These are phyloP conservation scores for Sebastes iracundus DNA, from an alignment of 2,797 vertebrate species.

Conservation along the genomic window DNA sequence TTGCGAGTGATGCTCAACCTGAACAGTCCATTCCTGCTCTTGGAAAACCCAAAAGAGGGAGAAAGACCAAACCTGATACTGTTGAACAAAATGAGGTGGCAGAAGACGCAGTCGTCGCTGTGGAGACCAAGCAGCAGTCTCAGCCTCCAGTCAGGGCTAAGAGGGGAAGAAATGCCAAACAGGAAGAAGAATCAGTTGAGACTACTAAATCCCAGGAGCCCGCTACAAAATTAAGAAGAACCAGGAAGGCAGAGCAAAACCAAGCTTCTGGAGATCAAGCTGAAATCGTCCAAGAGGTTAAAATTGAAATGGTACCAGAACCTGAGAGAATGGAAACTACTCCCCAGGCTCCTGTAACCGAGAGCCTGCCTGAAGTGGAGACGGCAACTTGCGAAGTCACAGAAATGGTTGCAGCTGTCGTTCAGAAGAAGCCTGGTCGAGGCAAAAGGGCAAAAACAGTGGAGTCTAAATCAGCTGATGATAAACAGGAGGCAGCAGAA, in stretches of 20 bases:
- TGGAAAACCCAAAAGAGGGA: slow-evolving; percentile 60
- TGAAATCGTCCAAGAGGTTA: not conserved
- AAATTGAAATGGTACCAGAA: slow-evolving; percentile 12
- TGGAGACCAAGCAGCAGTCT: slow-evolving; percentile 13
- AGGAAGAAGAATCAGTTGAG: slow-evolving; percentile 30
- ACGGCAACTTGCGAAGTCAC: not conserved
- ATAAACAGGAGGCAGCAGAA: slow-evolving; percentile 16
- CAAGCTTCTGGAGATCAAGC: slow-evolving; percentile 7
- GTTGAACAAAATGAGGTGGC: slow-evolving; percentile 13
- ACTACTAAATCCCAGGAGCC: slow-evolving; percentile 8
- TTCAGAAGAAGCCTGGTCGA: slow-evolving; percentile 39
- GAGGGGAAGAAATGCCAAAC: slow-evolving; percentile 54
- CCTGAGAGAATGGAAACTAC: not conserved
- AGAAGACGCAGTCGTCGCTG: not conserved
- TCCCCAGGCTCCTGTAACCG: not conserved
- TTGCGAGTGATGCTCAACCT: not conserved
- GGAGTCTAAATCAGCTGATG: slow-evolving; percentile 10
- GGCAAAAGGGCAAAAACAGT: slow-evolving; percentile 35
- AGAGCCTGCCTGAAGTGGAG: slow-evolving; percentile 19
- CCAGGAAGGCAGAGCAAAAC: slow-evolving; percentile 16
- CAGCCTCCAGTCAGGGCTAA: slow-evolving; percentile 41
- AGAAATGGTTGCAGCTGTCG: not conserved
- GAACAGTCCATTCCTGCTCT: not conserved
- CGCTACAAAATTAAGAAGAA: slow-evolving; percentile 52
- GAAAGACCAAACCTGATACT: slow-evolving; percentile 28